Conservation (phyloP, 2,797 vertebrate genomes). For the Schizopygopsis pylzovi region DNA sequence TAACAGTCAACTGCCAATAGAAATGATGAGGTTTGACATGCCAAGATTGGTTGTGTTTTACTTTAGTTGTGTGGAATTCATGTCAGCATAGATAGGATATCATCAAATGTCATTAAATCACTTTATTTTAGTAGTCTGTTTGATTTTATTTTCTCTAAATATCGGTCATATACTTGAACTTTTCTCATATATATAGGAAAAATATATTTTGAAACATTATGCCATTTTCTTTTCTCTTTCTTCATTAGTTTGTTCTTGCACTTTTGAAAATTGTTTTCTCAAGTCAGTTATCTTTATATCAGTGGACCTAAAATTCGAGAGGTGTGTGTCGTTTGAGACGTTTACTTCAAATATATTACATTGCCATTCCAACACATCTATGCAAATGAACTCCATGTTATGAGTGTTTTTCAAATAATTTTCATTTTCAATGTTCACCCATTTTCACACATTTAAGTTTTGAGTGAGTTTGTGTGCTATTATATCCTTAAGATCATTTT, state of each 20-base stretch:
- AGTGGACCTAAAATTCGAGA: background rate
- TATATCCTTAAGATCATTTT: background rate
- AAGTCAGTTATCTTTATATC: background rate
- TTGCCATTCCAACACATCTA: constrained; percentile 18
- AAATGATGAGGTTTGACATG: constrained; percentile 4
- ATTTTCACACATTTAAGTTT: constrained; percentile 7
- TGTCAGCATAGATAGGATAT: constrained; percentile 41
- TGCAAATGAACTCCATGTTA: constrained; percentile 11
- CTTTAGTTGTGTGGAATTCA: constrained; percentile 46
- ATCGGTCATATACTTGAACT: constrained; percentile 58
- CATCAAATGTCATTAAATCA: constrained; percentile 26
- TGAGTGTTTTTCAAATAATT: too few species aligned
- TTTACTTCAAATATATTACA: constrained; percentile 11
- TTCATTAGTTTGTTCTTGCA: constrained; percentile 65
- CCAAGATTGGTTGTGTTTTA: background rate
- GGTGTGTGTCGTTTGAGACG: background rate
- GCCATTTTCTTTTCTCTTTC: constrained; percentile 57
- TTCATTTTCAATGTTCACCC: background rate
- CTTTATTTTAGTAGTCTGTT: constrained; percentile 30
- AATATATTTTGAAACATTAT: constrained; percentile 20
- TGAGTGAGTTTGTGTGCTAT: constrained; percentile 29
- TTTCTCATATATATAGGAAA: constrained; percentile 47
- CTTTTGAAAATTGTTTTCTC: constrained; percentile 29
- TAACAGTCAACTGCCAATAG: constrained; percentile 4
- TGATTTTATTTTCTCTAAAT: constrained; percentile 12